Conservation (phyloP, 2,113 vertebrate species). For the Prochilodus magdalenae region DNA sequence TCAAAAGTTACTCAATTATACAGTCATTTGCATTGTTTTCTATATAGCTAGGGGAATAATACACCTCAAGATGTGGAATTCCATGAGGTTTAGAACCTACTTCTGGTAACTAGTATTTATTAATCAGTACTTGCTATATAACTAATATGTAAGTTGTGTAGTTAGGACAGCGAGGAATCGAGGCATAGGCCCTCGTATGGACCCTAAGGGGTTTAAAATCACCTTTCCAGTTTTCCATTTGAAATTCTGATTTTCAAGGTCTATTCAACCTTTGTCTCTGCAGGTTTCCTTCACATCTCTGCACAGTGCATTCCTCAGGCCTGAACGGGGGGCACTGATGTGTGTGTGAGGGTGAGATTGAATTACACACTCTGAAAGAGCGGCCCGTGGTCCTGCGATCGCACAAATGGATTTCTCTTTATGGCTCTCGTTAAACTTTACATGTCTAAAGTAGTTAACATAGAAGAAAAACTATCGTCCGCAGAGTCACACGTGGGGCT, state of each 20-base stretch:
- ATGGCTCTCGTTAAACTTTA: conserved; percentile 72
- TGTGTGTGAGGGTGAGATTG: conserved; percentile 47
- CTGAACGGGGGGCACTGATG: conserved; percentile 20
- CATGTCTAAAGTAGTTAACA: conserved; percentile 73
- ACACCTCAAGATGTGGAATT: no score
- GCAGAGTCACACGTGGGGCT: conserved; percentile 67
- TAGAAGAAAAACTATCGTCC: conserved; percentile 65
- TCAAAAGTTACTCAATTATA: no score
- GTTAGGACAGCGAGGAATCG: background rate
- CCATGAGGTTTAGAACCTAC: no score
- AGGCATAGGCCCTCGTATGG: background rate
- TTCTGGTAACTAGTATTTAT: background rate
- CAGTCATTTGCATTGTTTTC: no score
- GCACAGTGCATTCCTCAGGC: conserved; percentile 32
- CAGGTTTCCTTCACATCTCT: conserved; percentile 22
- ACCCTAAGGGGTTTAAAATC: background rate
- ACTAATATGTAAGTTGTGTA: background rate
- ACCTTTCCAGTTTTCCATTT: background rate
- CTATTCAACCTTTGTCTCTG: conserved; percentile 2
- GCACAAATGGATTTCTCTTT: conserved; percentile 67
- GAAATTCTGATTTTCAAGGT: conserved; percentile 15
- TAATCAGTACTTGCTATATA: background rate
- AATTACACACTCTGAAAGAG: conserved; percentile 55
- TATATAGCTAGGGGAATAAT: no score
- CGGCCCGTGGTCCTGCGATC: conserved; percentile 46